Conservation (phyloP, 2,888 invertebrate species). For the Fragum sueziense region DNA sequence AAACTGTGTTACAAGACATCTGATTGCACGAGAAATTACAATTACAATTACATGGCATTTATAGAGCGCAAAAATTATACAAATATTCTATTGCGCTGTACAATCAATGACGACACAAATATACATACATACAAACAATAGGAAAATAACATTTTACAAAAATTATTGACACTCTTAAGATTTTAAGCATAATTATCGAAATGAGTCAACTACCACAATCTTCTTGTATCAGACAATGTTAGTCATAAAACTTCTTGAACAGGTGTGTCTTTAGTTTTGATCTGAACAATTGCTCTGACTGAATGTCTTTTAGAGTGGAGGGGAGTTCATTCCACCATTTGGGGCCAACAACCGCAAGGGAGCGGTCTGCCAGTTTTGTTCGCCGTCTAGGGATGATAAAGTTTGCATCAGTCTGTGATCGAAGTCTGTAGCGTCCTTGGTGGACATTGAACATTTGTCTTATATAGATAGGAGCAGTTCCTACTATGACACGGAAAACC, state of each 20-base stretch:
- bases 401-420: background rate
- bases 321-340: slow-evolving; percentile 10
- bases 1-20: too few species aligned
- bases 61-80: too few species aligned
- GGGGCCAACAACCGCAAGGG: slow-evolving; percentile 9
- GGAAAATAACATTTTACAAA: background rate
- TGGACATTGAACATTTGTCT: too few species aligned
- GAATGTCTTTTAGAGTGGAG: background rate
- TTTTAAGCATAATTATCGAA: background rate
- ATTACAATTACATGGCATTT: slow-evolving; percentile 5
- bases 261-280: slow-evolving; percentile 3
- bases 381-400: slow-evolving; percentile 3
- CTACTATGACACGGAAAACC: background rate
- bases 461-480: too few species aligned
- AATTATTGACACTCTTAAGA: background rate
- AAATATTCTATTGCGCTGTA: slow-evolving; percentile 4
- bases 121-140: slow-evolving; percentile 1
- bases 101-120: background rate
- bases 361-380: slow-evolving; percentile 7
- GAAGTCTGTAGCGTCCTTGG: slow-evolving; percentile 3
- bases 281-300: background rate
- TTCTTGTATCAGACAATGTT: background rate
- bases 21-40: too few species aligned
- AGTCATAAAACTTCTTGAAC: background rate
- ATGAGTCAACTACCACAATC: background rate